These are phyloP conservation scores for Mellivora capensis DNA, from an alignment of 2,113 vertebrate species.

Conservation along the genomic window DNA sequence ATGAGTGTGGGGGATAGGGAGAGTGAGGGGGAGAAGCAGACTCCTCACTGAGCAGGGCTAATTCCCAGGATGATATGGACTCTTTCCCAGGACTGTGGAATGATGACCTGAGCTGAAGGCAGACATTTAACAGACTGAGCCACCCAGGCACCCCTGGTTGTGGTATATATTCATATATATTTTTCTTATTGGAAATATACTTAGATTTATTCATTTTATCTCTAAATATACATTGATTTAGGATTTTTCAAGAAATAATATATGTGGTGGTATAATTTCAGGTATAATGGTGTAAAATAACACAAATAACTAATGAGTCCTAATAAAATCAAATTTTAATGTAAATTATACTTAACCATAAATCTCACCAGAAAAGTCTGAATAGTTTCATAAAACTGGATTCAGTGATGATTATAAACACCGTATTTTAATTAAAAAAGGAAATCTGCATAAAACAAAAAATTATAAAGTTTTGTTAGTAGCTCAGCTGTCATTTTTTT, in stretches of 20 bases:
- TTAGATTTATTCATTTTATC: neutral
- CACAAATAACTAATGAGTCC: neutral
- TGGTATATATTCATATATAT: neutral
- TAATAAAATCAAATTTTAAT: neutral
- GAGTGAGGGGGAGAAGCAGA: neutral
- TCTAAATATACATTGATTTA: neutral
- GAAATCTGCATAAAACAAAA: neutral
- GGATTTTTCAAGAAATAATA: neutral
- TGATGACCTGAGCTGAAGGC: neutral
- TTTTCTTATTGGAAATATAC: neutral
- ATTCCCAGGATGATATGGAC: neutral
- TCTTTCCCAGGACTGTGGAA: neutral
- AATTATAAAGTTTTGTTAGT: neutral
- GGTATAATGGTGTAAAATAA: neutral
- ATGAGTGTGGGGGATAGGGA: neutral
- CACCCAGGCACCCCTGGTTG: neutral
- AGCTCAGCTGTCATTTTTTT: neutral
- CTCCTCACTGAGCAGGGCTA: neutral
- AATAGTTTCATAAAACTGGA: neutral
- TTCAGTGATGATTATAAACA: neutral
- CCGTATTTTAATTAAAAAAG: neutral
- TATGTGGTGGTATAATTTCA: neutral
- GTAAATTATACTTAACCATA: neutral
- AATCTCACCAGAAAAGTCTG: neutral
- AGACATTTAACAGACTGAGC: neutral